Percentiles rank a stretch among this genome's conserved stretches.
phyloP scores from a whole-genome alignment of 2,888 invertebrate genomes.

The Sinelater perroti region DNA sequence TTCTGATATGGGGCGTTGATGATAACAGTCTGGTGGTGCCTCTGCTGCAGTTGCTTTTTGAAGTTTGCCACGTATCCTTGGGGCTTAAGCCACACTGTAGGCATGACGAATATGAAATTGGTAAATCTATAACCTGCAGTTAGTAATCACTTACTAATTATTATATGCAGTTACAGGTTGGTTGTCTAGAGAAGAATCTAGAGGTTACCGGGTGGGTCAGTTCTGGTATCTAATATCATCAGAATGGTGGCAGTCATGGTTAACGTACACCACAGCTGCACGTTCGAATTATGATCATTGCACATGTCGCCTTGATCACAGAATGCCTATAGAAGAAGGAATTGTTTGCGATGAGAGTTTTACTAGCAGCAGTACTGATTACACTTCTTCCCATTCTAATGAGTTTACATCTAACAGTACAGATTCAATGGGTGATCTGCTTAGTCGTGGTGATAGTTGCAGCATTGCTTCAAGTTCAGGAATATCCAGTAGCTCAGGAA shows the following conservation, averaged over 20 bases:
- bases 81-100: constrained; percentile 83
- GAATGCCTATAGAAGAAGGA: constrained; percentile 67
- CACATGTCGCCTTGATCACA: constrained; percentile 58
- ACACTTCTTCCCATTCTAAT: constrained; percentile 55
- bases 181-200: constrained; percentile 79
- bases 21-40: constrained; percentile 73
- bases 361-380: constrained; percentile 64
- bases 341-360: constrained; percentile 76
- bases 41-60: constrained; percentile 76
- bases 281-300: constrained; percentile 58
- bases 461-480: constrained; percentile 69
- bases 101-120: constrained; percentile 83
- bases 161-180: constrained; percentile 73
- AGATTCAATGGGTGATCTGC: constrained; percentile 72
- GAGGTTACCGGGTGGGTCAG: constrained; percentile 82
- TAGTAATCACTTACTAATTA: constrained; percentile 12
- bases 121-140: constrained; percentile 57
- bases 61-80: constrained; percentile 87
- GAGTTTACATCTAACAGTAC: constrained; percentile 60
- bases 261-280: constrained; percentile 68
- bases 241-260: constrained; percentile 89
- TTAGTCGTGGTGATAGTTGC: constrained; percentile 66
- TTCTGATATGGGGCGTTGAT: constrained; percentile 82
- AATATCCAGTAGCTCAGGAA: constrained; percentile 68
- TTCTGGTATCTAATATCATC: constrained; percentile 89